Evolutionary conservation across 2,797 vertebrate species (phyloP).

Genomic region (Anguilla marmorata): DNA sequence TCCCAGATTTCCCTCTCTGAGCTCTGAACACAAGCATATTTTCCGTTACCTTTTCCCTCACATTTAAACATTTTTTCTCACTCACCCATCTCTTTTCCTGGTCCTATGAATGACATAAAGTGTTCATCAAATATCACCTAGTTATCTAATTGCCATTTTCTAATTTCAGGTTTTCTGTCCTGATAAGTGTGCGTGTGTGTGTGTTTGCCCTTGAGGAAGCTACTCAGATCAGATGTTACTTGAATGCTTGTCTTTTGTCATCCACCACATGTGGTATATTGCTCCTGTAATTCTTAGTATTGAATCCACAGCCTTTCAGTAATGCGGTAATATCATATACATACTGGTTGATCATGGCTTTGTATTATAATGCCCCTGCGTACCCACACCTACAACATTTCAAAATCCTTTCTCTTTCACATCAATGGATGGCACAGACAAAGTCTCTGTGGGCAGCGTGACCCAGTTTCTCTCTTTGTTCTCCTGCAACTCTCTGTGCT

Average conservation of each 20-base stretch:
- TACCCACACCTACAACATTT: not conserved
- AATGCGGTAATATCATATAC: not conserved
- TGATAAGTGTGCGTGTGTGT: not conserved
- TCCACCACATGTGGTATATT: not conserved
- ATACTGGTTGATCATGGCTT: not conserved
- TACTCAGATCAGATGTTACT: not conserved
- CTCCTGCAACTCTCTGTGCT: not conserved
- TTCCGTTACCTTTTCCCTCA: no score
- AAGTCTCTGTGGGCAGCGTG: not conserved
- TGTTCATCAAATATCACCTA: not conserved
- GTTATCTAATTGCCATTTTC: not conserved
- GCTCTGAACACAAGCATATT: not conserved
- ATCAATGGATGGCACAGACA: not conserved
- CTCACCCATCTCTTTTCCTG: not conserved
- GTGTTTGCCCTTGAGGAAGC: not conserved
- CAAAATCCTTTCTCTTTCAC: not conserved
- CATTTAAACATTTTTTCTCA: not conserved
- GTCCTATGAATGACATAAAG: not conserved
- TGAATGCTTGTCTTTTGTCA: no score
- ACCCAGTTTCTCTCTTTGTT: not conserved
- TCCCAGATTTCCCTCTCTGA: no score
- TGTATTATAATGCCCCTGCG: not conserved
- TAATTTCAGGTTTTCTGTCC: not conserved
- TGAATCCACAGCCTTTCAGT: not conserved
- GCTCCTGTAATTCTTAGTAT: not conserved